Percentiles rank a stretch among this genome's conserved stretches.
These are phyloP conservation scores for Premnoplex brunnescens DNA, from an alignment of 2,797 vertebrate genomes.

Conservation along the genomic window DNA sequence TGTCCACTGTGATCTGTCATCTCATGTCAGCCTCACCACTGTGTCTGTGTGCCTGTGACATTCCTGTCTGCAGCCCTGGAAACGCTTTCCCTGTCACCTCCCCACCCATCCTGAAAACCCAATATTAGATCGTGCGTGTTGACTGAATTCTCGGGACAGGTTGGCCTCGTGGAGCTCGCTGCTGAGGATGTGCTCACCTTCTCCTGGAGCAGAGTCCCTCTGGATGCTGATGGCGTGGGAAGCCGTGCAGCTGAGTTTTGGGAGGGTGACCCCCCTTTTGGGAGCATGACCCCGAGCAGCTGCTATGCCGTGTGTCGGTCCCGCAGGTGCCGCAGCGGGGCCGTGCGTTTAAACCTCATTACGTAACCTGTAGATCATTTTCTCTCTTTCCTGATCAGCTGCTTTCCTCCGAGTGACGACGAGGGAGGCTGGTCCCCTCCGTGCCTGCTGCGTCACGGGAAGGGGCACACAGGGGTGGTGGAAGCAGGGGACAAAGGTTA, in stretches of 20 bases:
- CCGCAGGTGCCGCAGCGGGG: not conserved
- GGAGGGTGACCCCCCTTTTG: not conserved
- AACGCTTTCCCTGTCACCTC: not conserved
- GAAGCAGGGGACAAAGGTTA: slow-evolving; percentile 53
- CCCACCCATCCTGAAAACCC: not conserved
- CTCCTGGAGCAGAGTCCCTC: not conserved
- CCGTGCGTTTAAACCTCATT: not conserved
- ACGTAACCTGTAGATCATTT: slow-evolving; percentile 13
- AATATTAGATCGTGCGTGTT: fast-evolving
- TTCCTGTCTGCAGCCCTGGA: not conserved
- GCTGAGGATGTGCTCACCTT: not conserved
- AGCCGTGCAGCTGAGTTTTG: not conserved
- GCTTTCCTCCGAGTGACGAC: not conserved
- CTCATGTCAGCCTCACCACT: fast-evolving
- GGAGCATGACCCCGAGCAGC: not conserved
- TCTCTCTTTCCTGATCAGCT: not conserved
- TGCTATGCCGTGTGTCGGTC: not conserved
- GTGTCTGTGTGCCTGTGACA: not conserved
- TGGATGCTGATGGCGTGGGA: not conserved
- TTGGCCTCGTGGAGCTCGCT: not conserved
- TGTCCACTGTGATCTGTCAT: not conserved
- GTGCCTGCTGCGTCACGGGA: slow-evolving; percentile 10
- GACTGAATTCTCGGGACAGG: not conserved
- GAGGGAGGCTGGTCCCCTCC: not conserved
- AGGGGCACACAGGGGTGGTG: not conserved